Base-by-base conservation (phyloP, 2,888 invertebrate species). In the Pyrrhia umbra region DNA sequence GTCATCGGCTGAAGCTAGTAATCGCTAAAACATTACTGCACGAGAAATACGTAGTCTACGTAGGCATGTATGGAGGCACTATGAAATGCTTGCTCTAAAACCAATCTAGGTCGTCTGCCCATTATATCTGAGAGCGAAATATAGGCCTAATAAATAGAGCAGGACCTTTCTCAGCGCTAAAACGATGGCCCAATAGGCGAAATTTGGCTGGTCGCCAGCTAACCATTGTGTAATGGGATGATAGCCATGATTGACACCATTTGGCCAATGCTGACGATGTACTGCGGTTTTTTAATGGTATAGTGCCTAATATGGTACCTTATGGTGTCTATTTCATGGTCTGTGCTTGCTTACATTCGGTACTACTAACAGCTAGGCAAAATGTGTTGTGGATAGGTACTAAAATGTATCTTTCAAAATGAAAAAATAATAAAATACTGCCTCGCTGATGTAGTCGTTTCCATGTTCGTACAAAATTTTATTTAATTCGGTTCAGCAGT, bases 171-270 rank as follows among this genome's bases (percentile, higher is more conserved):
- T 54, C 69, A 34, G 54, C 39, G 56, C 23, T 46, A 37, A 52
- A 13, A 60, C 56, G 55, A 50, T 63, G 58, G 56, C 37, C 64
- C 49, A 74, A 58, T 69, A 20, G 64, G 54, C 64, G 47, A 18
- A 34, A 68, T 59, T 79, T 77, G 77, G 77, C 72, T n/a, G 40
- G 34, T 6, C 0, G 67, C 79, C 79, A 79, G 59, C 54, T 16
- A 40, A 42, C 71, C 80, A 75, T 66, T 74, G 68, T 81, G 64
- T 72, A 65, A 77, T 75, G 52, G 65, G 42, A 43, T 62, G 68
- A 61, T 51, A 45, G 56, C 52, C 47, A 72, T 81, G 78, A 81
- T 81, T 81, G 81, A 81, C 81, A 81, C 62, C 64, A 66, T 71
- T 80, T 80, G 55, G 66, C 61, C 46, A 42, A 34, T 47, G 51